Evolutionary conservation across 2,888 invertebrate genomes (phyloP).

Genomic region (Apantesis nais): DNA sequence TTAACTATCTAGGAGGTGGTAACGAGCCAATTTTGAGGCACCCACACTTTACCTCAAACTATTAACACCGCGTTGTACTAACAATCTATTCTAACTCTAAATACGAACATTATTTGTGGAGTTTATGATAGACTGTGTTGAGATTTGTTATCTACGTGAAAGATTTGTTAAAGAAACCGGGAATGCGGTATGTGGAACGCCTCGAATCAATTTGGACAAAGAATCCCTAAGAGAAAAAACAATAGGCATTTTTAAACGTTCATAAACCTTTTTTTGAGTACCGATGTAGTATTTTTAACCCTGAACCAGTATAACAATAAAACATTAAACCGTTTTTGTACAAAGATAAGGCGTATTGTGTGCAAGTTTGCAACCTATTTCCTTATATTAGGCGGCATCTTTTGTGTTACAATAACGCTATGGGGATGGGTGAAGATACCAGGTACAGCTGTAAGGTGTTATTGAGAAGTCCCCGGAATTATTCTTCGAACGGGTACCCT

Average conservation of each 20-base stretch:
- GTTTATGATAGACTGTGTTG: slow-evolving; percentile 38
- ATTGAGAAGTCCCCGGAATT: slow-evolving; percentile 63
- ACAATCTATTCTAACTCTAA: slow-evolving; percentile 48
- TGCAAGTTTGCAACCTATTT: slow-evolving; percentile 65
- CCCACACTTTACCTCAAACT: slow-evolving; percentile 55
- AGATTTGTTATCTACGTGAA: slow-evolving; percentile 33
- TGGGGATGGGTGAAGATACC: slow-evolving; percentile 25
- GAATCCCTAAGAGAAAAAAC: slow-evolving; percentile 23
- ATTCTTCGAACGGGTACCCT: slow-evolving; percentile 63
- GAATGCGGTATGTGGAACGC: slow-evolving; percentile 19
- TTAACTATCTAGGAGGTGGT: slow-evolving; percentile 61
- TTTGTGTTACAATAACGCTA: slow-evolving; percentile 55
- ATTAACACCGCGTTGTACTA: slow-evolving; percentile 56
- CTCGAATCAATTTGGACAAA: slow-evolving; percentile 25
- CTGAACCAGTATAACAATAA: slow-evolving; percentile 47
- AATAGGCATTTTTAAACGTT: slow-evolving; percentile 33
- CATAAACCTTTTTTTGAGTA: slow-evolving; percentile 28
- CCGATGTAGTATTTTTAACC: slow-evolving; percentile 28
- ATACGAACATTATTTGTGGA: slow-evolving; percentile 40
- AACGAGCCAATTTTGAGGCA: slow-evolving; percentile 62
- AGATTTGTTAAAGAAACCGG: slow-evolving; percentile 21
- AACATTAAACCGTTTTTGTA: slow-evolving; percentile 59
- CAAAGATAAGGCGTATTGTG: slow-evolving; percentile 49
- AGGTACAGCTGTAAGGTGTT: slow-evolving; percentile 67
- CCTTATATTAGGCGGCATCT: slow-evolving; percentile 56